phyloP scores from a whole-genome alignment of 2,113 vertebrate genomes.

The Deroptyus accipitrinus region DNA sequence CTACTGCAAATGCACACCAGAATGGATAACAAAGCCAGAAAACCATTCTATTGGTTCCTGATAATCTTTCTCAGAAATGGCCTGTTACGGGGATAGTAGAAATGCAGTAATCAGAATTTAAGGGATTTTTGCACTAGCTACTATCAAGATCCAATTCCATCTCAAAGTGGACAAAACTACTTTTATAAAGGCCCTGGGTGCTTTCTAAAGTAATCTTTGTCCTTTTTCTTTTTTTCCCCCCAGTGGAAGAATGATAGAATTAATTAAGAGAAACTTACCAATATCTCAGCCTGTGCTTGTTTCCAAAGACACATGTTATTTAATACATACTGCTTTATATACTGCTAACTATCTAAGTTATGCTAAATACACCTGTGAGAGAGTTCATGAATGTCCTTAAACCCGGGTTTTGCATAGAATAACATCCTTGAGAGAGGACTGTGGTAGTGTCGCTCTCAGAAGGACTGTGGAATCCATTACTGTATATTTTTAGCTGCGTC shows the following conservation, averaged over 20 bases:
- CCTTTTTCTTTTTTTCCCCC: too few species aligned
- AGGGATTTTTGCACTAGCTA: not conserved
- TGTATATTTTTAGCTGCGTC: not conserved
- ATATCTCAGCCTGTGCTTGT: not conserved
- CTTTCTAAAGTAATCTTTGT: not conserved
- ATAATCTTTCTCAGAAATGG: not conserved
- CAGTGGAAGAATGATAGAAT: not conserved
- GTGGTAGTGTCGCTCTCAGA: not conserved
- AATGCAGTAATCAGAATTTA: not conserved
- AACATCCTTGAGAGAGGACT: not conserved
- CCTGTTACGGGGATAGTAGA: not conserved
- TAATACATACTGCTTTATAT: not conserved
- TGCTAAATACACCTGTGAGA: not conserved
- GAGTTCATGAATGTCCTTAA: not conserved
- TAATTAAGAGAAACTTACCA: not conserved
- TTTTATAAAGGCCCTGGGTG: not conserved
- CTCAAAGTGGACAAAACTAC: not conserved
- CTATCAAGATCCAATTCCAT: not conserved
- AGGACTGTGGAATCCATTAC: not conserved
- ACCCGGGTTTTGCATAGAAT: not conserved
- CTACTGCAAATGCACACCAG: not conserved
- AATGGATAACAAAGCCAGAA: not conserved
- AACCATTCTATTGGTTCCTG: not conserved
- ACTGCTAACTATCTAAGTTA: not conserved
- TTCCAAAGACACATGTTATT: not conserved